Base-by-base conservation (phyloP, 2,113 vertebrate species). In the Centropus unirufus region DNA sequence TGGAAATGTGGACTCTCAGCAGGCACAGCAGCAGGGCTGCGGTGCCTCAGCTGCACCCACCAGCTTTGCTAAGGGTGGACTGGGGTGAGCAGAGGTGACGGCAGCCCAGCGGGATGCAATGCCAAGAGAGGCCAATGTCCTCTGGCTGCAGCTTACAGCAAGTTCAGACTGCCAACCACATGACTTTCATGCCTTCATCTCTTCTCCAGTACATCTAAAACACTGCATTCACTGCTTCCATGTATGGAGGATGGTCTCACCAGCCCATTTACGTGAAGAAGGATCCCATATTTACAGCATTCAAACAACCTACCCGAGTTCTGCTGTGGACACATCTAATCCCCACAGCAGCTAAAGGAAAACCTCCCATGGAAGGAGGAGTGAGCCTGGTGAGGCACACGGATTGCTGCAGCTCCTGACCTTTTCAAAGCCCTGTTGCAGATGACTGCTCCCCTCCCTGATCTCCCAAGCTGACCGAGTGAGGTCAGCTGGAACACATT, bases 201-300 rank as follows among this genome's bases (percentile, higher is more conserved):
- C 1, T 2, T 54, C 17, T 18, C 36, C 8, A 9, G 26, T 1
- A 15, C 40, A 14, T 4, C n/a, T 4, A 11, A 19, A 26, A 27
- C 18, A 7, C 11, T 5, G 49, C 14, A 29, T 4, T 6, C 16
- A 1, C 68, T 17, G 13, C 47, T 54, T 32, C 80, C 46, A 2
- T 0, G 2, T 5, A 16, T 1, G 4, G 14, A 20, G 54, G 42
- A 24, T 1, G 10, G 15, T 32, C 21, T 61, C 51, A 9, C 18
- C 22, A 21, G 47, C 19, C 13, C 12, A 1, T 20, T 13, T 26
- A 10, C 69, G 21, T 44, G 7, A 21, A 44, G 46, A 42, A 22
- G 4, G 77, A 21, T 36, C 39, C 58, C 24, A 46, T 29, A 12
- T 34, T n/a, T 32, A 51, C 32, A 40, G 32, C 24, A 1, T 8